Evolutionary conservation across 2,113 vertebrate genomes (phyloP).

Genomic region (Halichoerus grypus): DNA sequence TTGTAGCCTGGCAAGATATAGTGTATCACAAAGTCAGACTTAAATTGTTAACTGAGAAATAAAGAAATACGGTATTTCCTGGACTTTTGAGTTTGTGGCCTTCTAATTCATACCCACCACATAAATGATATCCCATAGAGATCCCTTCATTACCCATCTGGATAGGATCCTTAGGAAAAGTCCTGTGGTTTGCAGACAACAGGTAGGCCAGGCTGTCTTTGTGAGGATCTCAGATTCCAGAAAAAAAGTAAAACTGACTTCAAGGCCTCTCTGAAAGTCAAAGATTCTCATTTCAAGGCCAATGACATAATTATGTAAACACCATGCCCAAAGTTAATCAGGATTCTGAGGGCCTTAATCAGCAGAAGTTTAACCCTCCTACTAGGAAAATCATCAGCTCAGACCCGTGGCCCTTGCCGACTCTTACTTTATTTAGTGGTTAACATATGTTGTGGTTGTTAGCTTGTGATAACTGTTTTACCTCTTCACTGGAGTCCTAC

Average conservation of each 20-base stretch:
- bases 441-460: conserved; percentile 11
- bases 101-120: neutral
- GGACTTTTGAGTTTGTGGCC: neutral
- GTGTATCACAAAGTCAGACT: neutral
- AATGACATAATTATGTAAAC: conserved; percentile 36
- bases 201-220: neutral
- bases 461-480: neutral
- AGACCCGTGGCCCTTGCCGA: neutral
- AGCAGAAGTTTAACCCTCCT: conserved; percentile 33
- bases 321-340: conserved; percentile 31
- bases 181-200: neutral
- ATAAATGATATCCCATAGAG: neutral
- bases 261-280: conserved; percentile 2
- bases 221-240: neutral
- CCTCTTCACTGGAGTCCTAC: neutral
- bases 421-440: conserved; percentile 41
- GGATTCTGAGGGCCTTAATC: conserved; percentile 40
- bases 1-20: neutral
- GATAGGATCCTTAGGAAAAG: neutral
- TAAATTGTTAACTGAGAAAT: conserved; percentile 37
- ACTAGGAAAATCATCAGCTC: conserved; percentile 59
- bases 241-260: neutral
- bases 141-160: neutral
- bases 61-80: neutral
- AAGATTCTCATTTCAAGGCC: conserved; percentile 44